These are phyloP conservation scores for Enteromius treurensis DNA, from an alignment of 2,797 vertebrate genomes.

Conservation along the genomic window DNA sequence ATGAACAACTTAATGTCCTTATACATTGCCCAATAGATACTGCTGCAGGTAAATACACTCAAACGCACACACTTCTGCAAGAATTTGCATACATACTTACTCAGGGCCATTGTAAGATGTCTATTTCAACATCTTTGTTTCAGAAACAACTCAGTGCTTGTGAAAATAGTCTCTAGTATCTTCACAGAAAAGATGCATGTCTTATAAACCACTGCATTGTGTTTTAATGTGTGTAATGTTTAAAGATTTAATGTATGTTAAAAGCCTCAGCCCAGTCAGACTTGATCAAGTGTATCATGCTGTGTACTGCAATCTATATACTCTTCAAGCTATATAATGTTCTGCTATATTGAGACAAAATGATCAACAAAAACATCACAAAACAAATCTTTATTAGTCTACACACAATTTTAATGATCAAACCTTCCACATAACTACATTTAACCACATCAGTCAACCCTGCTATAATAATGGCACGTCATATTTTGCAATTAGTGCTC, in stretches of 20 bases:
- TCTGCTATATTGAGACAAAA: not conserved
- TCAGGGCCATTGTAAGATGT: not conserved
- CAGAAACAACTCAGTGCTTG: not conserved
- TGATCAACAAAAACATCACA: constrained; percentile 1
- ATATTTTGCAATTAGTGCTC: constrained; percentile 14
- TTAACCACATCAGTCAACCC: constrained; percentile 23
- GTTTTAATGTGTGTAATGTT: too few relatives aligned
- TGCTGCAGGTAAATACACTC: not conserved
- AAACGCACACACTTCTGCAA: not conserved
- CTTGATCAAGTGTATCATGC: not conserved
- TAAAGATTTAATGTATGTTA: too few relatives aligned
- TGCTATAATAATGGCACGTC: constrained; percentile 28
- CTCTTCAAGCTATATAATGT: not conserved
- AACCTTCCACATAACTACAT: constrained; percentile 49
- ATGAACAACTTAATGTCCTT: not conserved
- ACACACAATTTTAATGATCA: constrained; percentile 60
- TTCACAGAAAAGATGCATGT: not conserved
- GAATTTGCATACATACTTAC: not conserved
- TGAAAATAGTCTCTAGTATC: not conserved
- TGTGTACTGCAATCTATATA: not conserved
- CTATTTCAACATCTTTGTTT: not conserved
- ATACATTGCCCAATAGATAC: not conserved
- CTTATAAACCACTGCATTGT: not conserved
- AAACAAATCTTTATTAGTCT: constrained; percentile 70
- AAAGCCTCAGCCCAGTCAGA: not conserved